Evolutionary conservation across 2,888 invertebrate genomes (phyloP).

Genomic region (Eucera pruinosa): DNA sequence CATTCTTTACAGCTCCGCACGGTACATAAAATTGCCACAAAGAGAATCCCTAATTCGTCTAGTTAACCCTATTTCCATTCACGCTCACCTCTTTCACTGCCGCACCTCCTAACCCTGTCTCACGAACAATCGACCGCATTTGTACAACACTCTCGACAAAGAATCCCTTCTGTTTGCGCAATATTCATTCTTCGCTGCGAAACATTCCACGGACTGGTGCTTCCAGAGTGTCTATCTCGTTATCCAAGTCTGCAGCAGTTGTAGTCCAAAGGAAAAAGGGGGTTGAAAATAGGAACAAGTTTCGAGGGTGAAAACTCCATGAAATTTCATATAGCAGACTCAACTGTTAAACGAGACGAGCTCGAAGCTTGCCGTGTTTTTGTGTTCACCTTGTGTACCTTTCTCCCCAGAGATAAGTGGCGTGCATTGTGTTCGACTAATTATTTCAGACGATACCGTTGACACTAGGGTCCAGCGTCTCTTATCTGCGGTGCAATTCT

Average conservation of each 20-base stretch:
- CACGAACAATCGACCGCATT: constrained; percentile 1
- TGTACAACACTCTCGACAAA: background rate
- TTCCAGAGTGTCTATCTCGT: background rate
- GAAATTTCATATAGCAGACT: constrained; percentile 6
- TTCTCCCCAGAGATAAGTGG: background rate
- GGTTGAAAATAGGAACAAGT: background rate
- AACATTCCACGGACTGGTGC: background rate
- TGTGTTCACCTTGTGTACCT: background rate
- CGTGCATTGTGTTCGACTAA: constrained; percentile 53
- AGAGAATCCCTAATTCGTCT: background rate
- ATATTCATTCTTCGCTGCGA: constrained; percentile 15
- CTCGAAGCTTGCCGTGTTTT: background rate
- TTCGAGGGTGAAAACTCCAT: background rate
- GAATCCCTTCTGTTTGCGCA: constrained; percentile 1
- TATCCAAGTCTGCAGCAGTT: background rate
- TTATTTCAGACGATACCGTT: constrained; percentile 60
- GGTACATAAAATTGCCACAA: too few species aligned
- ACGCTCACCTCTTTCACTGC: background rate
- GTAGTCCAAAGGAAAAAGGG: background rate
- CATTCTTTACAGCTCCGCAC: too few species aligned
- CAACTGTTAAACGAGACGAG: background rate
- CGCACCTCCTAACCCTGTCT: background rate
- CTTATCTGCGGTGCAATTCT: constrained; percentile 31
- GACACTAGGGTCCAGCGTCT: constrained; percentile 24
- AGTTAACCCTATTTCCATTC: background rate